Conservation (phyloP, 2,888 invertebrate species). For the Gasteruption jaculator region DNA sequence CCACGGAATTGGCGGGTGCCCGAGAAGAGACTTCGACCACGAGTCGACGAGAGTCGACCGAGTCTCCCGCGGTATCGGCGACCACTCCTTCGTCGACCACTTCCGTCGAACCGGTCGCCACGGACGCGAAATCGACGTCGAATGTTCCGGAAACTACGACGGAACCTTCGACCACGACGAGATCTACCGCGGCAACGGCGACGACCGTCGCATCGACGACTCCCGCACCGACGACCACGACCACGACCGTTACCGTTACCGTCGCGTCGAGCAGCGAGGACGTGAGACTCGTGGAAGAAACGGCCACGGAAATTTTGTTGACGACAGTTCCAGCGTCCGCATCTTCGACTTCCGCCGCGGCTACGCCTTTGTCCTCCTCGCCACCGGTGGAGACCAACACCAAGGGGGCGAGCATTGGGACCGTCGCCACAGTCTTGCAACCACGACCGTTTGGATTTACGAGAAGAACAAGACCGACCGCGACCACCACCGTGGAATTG, state of each 20-base stretch:
- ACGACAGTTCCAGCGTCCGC: slow-evolving; percentile 32
- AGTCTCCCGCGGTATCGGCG: slow-evolving; percentile 8
- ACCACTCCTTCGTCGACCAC: slow-evolving; percentile 14
- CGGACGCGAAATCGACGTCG: neutral
- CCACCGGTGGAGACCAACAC: slow-evolving; percentile 26
- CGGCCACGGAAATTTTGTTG: slow-evolving; percentile 39
- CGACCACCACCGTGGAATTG: slow-evolving; percentile 31
- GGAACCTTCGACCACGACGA: slow-evolving; percentile 11
- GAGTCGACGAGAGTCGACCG: slow-evolving; percentile 16
- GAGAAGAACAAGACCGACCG: slow-evolving; percentile 50
- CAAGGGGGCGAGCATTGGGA: no score
- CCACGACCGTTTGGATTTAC: slow-evolving; percentile 56
- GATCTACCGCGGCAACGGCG: slow-evolving; percentile 9
- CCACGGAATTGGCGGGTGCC: slow-evolving; percentile 13
- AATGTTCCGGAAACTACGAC: slow-evolving; percentile 1
- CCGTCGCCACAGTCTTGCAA: slow-evolving; percentile 51
- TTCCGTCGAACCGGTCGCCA: slow-evolving; percentile 6
- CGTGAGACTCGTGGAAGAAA: slow-evolving; percentile 38
- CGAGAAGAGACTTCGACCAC: no score
- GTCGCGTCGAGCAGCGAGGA: slow-evolving; percentile 22
- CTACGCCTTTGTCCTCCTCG: slow-evolving; percentile 16
- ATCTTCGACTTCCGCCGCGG: slow-evolving; percentile 11
- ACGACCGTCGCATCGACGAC: slow-evolving; percentile 6
- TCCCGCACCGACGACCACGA: slow-evolving; percentile 13
- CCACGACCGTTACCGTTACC: slow-evolving; percentile 22